Conservation (phyloP, 1,140 invertebrate species). For the Macrobrachium rosenbergii region DNA sequence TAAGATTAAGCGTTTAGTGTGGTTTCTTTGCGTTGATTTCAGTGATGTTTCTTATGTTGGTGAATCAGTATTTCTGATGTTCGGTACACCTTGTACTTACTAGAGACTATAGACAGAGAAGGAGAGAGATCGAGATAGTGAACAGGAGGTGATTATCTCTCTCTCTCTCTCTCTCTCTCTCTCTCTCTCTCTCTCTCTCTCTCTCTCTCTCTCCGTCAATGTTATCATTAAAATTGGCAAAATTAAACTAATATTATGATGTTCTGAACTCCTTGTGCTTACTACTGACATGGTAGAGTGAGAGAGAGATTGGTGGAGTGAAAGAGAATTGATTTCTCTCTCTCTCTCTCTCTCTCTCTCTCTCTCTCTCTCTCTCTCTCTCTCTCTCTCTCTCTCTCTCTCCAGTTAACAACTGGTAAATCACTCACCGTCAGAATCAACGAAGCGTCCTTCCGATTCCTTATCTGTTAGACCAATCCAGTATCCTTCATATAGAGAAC, state of each 20-base stretch:
- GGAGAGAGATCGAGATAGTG: background rate
- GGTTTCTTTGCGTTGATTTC: background rate
- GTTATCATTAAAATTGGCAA: too few species aligned
- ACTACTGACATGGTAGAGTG: background rate
- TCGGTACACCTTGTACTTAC: too few species aligned
- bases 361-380: background rate
- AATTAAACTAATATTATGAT: too few species aligned
- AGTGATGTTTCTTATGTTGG: background rate
- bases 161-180: too few species aligned
- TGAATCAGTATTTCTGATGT: background rate
- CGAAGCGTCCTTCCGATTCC: background rate
- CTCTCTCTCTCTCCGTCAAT: too few species aligned
- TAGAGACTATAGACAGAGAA: too few species aligned
- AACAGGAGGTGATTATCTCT: too few species aligned
- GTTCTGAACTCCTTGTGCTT: background rate
- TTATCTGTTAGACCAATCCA: constrained; percentile 41
- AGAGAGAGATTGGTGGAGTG: background rate
- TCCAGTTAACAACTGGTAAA: background rate
- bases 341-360: background rate
- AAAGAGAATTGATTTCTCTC: background rate
- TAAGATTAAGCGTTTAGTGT: background rate
- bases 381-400: background rate
- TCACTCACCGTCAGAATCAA: constrained; percentile 22
- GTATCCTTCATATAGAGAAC: background rate
- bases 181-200: too few species aligned